Evolutionary conservation across 1,140 invertebrate species (phyloP), one percentile per base, ranked within the genome.

Genomic region (Acromyrmex charruanus): DNA sequence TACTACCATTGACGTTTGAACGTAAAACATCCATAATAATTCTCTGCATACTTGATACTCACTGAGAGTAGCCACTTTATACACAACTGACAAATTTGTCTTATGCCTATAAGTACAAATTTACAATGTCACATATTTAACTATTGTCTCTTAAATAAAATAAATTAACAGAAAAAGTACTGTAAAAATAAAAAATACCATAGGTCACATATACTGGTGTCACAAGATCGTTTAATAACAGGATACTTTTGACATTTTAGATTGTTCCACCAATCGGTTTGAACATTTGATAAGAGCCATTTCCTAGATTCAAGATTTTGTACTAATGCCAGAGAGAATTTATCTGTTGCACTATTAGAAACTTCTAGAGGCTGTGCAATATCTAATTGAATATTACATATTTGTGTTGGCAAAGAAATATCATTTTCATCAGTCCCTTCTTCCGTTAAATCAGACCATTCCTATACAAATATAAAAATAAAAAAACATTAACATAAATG

Each of bases 1-100:
- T 14, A 95, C 31, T 63, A 88, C 85, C 93, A 93, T 95, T 28
- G 88, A 80, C 7, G 86, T 72, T 66, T 92, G 94, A 77, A 88
- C 77, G 65, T 94, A 92, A 85, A 95, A 93, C 93, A 95, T 95
- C 95, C 95, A 95, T 10, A 95, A 87, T 16, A 95, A 72, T 92
- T 95, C 95, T 80, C 95, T 92, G 25, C 93, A 92, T 2, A 88
- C 93, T 90, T 94, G 91, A 87, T 95, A 95, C 82, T 95, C 95
- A 18, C 93, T 95, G 1, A 95, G 28, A 16, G 92, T 94, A 21
- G 91, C 88, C 21, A 90, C 88, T n/a, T 89, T 88, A 63, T 92
- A 66, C 1, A 77, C 85, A 61, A 87, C 87, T 82, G 89, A 92
- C 2, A 87, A 90, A 21, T 61, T 91, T 81, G 92, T 91, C 89